Conservation (phyloP, 1,140 invertebrate species). For the Leucophenga varia region DNA sequence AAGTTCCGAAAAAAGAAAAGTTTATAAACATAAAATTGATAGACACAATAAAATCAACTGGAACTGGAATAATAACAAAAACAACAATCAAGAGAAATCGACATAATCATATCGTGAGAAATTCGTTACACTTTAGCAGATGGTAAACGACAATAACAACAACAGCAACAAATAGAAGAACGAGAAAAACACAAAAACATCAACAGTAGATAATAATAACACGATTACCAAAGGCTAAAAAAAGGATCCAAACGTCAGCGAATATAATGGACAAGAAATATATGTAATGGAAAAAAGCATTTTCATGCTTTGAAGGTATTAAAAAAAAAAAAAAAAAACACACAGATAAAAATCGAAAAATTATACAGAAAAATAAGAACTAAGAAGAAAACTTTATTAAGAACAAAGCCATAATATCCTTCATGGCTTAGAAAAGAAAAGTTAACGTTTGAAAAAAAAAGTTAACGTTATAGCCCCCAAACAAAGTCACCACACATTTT, state of each 20-base stretch:
- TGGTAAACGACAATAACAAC: conserved; percentile 21
- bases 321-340: conserved; percentile 31
- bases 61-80: conserved; percentile 12
- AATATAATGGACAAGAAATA: conserved; percentile 4
- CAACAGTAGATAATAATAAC: too few species aligned
- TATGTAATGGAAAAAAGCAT: conserved; percentile 35
- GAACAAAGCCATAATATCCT: too few species aligned
- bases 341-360: conserved; percentile 34
- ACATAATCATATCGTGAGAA: conserved; percentile 55
- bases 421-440: too few species aligned
- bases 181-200: too few species aligned
- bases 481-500: too few species aligned
- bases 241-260: conserved; percentile 16
- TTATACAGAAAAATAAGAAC: conserved; percentile 12
- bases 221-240: conserved; percentile 46
- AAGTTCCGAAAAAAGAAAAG: too few species aligned
- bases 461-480: too few species aligned
- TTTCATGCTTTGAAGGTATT: conserved; percentile 52
- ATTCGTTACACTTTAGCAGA: conserved; percentile 50
- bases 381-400: too few species aligned
- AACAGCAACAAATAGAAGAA: too few species aligned
- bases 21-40: too few species aligned
- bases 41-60: too few species aligned
- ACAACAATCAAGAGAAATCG: conserved; percentile 36
- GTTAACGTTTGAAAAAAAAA: too few species aligned